These are phyloP conservation scores for Cryptoprocta ferox DNA, from an alignment of 2,797 vertebrate species.

Conservation along the genomic window DNA sequence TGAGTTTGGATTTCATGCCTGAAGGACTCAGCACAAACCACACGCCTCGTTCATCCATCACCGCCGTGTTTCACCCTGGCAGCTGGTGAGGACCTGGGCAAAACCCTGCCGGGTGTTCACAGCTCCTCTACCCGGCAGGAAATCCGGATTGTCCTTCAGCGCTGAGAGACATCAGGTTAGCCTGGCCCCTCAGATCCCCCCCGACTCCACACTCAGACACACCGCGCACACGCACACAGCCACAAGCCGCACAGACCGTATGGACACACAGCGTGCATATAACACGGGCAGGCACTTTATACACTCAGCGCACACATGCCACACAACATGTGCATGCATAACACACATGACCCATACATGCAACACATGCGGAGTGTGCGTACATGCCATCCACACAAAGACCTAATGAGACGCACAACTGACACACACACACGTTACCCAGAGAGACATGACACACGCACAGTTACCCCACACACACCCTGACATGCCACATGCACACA, in stretches of 20 bases:
- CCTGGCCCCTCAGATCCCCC: not conserved
- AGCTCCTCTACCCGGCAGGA: not conserved
- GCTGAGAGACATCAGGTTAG: not conserved
- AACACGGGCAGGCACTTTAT: not conserved
- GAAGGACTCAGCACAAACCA: not conserved
- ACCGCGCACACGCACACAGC: not conserved
- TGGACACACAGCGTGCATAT: fast-evolving
- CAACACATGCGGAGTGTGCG: not conserved
- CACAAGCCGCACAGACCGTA: not conserved
- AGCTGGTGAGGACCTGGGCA: not conserved
- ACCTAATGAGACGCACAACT: not conserved
- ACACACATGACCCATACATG: fast-evolving
- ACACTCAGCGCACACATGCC: not conserved
- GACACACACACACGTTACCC: no score
- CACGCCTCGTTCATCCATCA: not conserved
- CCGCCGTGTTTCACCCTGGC: fast-evolving
- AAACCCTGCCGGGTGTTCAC: not conserved
- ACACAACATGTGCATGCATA: no score
- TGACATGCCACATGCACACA: no score
- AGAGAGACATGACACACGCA: not conserved
- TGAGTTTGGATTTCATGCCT: conserved; percentile 16
- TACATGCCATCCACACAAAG: not conserved
- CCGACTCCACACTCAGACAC: not conserved
- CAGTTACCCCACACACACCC: no score
- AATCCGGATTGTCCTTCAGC: not conserved